Percentiles rank a stretch among this genome's conserved stretches.
Evolutionary conservation across 2,888 invertebrate genomes (phyloP).

Genomic region (Nemapogon koenigi): DNA sequence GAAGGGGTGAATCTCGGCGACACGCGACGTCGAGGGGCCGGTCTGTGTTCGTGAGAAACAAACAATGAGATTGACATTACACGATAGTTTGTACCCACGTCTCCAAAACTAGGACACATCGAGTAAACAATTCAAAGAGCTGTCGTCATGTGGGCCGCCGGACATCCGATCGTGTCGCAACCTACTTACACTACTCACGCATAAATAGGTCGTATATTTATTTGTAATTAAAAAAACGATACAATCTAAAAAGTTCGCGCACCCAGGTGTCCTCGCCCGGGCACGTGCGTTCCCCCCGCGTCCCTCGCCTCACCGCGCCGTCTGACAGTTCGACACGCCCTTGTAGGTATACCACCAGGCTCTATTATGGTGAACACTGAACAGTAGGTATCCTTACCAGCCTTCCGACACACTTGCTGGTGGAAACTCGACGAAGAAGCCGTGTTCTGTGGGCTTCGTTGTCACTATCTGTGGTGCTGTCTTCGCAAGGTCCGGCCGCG

Average conservation of each 20-base stretch:
- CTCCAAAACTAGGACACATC: too few species aligned
- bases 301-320: slow-evolving; percentile 18
- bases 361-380: background rate
- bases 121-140: background rate
- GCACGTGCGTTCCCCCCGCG: slow-evolving; percentile 34
- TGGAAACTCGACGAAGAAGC: slow-evolving; percentile 81
- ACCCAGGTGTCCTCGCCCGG: slow-evolving; percentile 24
- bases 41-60: too few species aligned
- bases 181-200: background rate
- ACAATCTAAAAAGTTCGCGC: background rate
- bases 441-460: slow-evolving; percentile 81
- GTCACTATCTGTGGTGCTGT: slow-evolving; percentile 79
- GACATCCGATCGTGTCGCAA: background rate
- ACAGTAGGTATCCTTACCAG: slow-evolving; percentile 64
- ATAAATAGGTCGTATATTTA: background rate
- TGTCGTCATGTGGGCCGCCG: background rate
- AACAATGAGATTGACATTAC: too few species aligned
- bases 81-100: too few species aligned
- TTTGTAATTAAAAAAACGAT: background rate
- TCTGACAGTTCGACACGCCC: slow-evolving; percentile 46
- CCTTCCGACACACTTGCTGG: slow-evolving; percentile 81
- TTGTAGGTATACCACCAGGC: slow-evolving; percentile 12
- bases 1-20: too few species aligned
- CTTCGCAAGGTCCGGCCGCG: slow-evolving; percentile 28
- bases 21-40: too few species aligned